Percentiles rank a stretch among this genome's conserved stretches.
These are phyloP conservation scores for Drosophila bipectinata DNA, from an alignment of 1,140 invertebrate genomes.

Conservation along the genomic window DNA sequence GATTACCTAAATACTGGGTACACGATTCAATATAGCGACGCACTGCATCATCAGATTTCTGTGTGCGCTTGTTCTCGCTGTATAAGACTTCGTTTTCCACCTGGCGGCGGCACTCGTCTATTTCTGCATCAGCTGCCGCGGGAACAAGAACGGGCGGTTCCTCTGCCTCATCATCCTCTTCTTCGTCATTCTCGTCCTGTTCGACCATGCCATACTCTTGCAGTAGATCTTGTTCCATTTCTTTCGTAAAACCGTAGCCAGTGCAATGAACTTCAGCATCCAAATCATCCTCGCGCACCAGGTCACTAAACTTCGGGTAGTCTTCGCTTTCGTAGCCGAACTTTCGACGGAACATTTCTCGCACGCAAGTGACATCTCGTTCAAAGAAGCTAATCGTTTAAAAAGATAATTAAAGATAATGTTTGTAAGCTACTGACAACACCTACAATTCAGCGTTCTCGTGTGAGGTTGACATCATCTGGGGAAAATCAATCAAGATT, in stretches of 20 bases:
- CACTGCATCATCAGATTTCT: conserved; percentile 72
- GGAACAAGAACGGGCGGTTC: conserved; percentile 48
- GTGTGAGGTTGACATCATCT: conserved; percentile 98
- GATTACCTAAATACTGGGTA: conserved; percentile 74
- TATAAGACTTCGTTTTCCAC: conserved; percentile 84
- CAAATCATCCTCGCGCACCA: conserved; percentile 92
- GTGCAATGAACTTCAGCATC: conserved; percentile 96
- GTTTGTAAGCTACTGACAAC: background rate
- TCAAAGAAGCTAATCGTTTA: conserved; percentile 91
- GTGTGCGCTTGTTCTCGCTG: conserved; percentile 64
- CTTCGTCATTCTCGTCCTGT: conserved; percentile 61
- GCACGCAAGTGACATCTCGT: conserved; percentile 96
- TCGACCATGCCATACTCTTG: conserved; percentile 83
- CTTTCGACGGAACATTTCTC: conserved; percentile 95
- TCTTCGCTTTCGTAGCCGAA: conserved; percentile 96
- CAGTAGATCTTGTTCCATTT: conserved; percentile 91
- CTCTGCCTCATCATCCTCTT: conserved; percentile 23
- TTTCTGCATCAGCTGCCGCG: conserved; percentile 83
- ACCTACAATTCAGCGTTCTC: conserved; percentile 94
- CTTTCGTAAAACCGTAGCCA: conserved; percentile 94
- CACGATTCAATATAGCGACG: conserved; percentile 82
- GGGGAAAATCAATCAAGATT: conserved; percentile 98
- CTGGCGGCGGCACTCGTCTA: conserved; percentile 85
- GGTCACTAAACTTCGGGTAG: conserved; percentile 93
- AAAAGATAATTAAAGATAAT: background rate